Percentiles rank a stretch among this genome's conserved stretches.
These are phyloP conservation scores for Chaetogeoica ovagalla DNA, from an alignment of 2,888 invertebrate species.

Conservation along the genomic window DNA sequence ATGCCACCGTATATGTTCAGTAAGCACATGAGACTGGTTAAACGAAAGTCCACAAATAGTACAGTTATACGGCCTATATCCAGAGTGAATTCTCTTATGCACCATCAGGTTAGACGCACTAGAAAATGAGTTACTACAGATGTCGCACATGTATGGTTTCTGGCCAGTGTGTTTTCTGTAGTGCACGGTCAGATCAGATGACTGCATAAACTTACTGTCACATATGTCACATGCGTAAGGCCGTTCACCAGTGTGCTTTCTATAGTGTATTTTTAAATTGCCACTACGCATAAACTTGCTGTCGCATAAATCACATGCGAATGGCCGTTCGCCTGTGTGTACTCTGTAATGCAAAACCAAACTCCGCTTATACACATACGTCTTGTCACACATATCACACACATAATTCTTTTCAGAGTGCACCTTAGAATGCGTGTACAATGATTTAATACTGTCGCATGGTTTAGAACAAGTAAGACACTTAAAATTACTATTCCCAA, in stretches of 20 bases:
- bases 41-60: neutral
- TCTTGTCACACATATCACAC: no score
- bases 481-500: no score
- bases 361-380: no score
- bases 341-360: neutral
- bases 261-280: neutral
- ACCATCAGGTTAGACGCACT: neutral
- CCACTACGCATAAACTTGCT: neutral
- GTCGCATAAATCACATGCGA: neutral
- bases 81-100: slow-evolving; percentile 9
- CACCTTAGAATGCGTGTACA: no score
- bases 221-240: neutral
- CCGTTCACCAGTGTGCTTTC: neutral
- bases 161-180: slow-evolving; percentile 5
- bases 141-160: neutral
- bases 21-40: neutral
- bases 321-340: neutral
- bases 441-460: no score
- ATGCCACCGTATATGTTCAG: slow-evolving; percentile 5
- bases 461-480: no score
- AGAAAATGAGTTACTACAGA: neutral
- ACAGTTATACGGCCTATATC: slow-evolving; percentile 3
- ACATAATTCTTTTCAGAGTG: no score
- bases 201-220: neutral
- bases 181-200: neutral